Conservation (phyloP, 35 echinoderm and acorn worm species). For the Ophioderma brevispina region DNA sequence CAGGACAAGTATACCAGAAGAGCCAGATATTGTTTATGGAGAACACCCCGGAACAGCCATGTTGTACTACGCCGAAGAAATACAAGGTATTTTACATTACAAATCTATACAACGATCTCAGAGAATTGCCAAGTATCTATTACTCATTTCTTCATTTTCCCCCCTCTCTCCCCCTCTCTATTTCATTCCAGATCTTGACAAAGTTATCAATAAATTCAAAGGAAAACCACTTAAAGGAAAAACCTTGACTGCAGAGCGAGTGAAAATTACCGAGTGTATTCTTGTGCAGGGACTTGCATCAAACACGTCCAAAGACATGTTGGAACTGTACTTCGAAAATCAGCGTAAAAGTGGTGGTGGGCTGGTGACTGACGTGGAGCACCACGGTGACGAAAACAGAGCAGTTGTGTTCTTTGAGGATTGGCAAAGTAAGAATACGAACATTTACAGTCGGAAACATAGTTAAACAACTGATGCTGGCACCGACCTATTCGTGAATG, state of each 20-base stretch:
- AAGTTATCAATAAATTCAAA: not conserved
- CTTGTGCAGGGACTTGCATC: not conserved
- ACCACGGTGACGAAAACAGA: not conserved
- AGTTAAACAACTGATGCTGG: not conserved
- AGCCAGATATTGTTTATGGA: not conserved
- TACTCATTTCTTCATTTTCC: too few species aligned
- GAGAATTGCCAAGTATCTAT: too few species aligned
- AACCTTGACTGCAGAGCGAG: not conserved
- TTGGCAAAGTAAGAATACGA: constrained; percentile 22
- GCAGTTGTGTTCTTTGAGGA: constrained; percentile 35
- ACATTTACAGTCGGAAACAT: too few species aligned
- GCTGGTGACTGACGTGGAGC: constrained; percentile 4
- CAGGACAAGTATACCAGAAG: not conserved
- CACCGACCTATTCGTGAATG: not conserved
- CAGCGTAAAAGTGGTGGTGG: constrained; percentile 42
- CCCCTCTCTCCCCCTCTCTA: too few species aligned
- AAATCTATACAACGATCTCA: not conserved
- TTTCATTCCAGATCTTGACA: not conserved
- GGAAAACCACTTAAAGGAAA: not conserved
- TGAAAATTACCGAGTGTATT: not conserved
- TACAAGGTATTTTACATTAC: not conserved
- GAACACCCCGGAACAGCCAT: constrained; percentile 37
- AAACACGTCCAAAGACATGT: constrained; percentile 7
- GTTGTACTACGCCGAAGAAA: not conserved
- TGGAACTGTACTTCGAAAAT: constrained; percentile 55